These are phyloP conservation scores for Hirtodrosophila cameraria DNA, from an alignment of 2,888 invertebrate species.

Conservation along the genomic window DNA sequence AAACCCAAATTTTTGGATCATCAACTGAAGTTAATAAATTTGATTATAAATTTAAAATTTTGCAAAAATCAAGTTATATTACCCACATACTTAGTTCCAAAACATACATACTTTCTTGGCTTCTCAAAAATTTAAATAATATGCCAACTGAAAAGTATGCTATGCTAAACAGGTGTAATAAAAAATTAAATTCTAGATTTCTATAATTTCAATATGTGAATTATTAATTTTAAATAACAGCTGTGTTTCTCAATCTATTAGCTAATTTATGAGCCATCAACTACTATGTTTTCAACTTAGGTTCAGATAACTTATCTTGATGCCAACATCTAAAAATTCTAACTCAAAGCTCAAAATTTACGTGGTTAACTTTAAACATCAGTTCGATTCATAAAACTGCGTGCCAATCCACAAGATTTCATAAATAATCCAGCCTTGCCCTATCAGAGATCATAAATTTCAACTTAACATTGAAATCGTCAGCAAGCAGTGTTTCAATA, in stretches of 20 bases:
- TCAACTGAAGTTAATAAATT: too few relatives aligned
- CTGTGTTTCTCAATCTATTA: slow-evolving; percentile 1
- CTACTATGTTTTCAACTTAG: background rate
- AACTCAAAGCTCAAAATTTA: slow-evolving; percentile 4
- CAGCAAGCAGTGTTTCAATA: background rate
- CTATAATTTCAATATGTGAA: too few relatives aligned
- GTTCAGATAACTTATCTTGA: slow-evolving; percentile 35
- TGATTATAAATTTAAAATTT: too few relatives aligned
- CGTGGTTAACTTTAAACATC: too few relatives aligned
- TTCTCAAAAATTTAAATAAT: background rate
- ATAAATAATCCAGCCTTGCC: slow-evolving; percentile 23
- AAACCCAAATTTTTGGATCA: too few relatives aligned
- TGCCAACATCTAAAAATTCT: slow-evolving; percentile 9
- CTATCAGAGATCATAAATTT: slow-evolving; percentile 20
- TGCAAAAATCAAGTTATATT: background rate
- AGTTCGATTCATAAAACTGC: too few relatives aligned
- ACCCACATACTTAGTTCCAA: too few relatives aligned
- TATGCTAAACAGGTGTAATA: slow-evolving; percentile 3
- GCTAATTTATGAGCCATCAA: slow-evolving; percentile 9
- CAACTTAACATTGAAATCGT: slow-evolving; percentile 1
- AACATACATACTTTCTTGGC: too few relatives aligned
- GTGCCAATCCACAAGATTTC: slow-evolving; percentile 29
- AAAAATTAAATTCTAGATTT: background rate
- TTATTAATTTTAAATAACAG: background rate
- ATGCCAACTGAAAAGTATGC: slow-evolving; percentile 43